Conservation (phyloP, 2,888 invertebrate genomes). For the Acleris cristana region DNA sequence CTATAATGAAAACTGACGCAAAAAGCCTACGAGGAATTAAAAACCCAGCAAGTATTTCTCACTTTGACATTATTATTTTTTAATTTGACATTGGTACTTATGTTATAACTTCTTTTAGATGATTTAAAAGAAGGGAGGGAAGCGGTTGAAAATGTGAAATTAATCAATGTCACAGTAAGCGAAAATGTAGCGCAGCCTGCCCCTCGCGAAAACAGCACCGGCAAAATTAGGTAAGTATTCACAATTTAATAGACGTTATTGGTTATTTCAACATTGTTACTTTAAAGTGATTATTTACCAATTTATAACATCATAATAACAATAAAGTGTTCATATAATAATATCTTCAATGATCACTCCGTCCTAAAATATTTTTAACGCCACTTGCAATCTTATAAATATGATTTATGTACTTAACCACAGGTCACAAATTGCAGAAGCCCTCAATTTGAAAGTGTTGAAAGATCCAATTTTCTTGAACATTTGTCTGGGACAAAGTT, state of each 20-base stretch:
- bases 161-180: constrained; percentile 48
- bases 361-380: too few species aligned
- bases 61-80: constrained; percentile 10
- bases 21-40: constrained; percentile 43
- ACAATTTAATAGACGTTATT: neutral
- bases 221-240: constrained; percentile 28
- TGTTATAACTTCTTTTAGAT: constrained; percentile 48
- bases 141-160: constrained; percentile 54
- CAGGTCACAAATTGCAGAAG: constrained; percentile 59
- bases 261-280: neutral
- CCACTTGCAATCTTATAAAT: too few species aligned
- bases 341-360: too few species aligned
- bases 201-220: constrained; percentile 1
- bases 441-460: constrained; percentile 76
- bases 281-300: neutral
- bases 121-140: constrained; percentile 49
- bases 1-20: constrained; percentile 79
- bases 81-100: constrained; percentile 2
- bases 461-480: constrained; percentile 82
- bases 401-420: neutral
- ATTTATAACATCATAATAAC: neutral
- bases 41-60: constrained; percentile 74
- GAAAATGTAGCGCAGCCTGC: constrained; percentile 11
- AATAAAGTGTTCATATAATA: too few species aligned
- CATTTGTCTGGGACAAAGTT: constrained; percentile 84